Evolutionary conservation across 1,140 invertebrate species (phyloP).

Genomic region (Neodiprion pinetum): DNA sequence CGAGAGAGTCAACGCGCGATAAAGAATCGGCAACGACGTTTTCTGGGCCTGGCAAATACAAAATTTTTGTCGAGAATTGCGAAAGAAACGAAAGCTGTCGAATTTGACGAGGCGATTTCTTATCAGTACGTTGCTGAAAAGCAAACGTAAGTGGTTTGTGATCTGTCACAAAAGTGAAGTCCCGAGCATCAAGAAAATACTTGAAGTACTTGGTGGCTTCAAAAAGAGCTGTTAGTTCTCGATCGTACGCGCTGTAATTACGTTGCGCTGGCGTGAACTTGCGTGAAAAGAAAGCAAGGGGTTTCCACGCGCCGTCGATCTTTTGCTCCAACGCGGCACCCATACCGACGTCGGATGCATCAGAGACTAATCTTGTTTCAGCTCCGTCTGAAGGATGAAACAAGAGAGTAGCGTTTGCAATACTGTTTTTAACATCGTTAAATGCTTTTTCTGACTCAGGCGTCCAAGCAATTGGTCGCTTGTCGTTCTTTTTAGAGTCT

Average conservation of each 20-base stretch:
- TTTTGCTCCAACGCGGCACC: constrained; percentile 30
- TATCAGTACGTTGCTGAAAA: constrained; percentile 21
- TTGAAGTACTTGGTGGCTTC: constrained; percentile 42
- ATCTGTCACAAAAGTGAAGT: constrained; percentile 37
- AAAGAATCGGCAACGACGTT: constrained; percentile 14
- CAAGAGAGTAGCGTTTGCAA: no score
- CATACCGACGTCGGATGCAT: constrained; percentile 14
- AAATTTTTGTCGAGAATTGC: constrained; percentile 36
- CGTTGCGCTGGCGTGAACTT: constrained; percentile 27
- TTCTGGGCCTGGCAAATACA: constrained; percentile 1
- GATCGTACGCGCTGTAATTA: constrained; percentile 43
- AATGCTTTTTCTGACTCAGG: no score
- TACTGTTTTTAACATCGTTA: no score
- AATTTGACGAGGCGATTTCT: constrained; percentile 12
- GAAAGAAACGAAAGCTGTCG: constrained; percentile 33
- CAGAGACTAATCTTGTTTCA: no score
- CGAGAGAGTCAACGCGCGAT: constrained; percentile 1
- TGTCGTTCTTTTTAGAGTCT: no score
- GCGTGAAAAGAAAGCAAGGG: constrained; percentile 22
- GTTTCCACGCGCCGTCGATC: constrained; percentile 24
- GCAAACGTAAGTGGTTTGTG: constrained; percentile 41
- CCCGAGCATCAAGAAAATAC: constrained; percentile 35
- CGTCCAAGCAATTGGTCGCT: no score
- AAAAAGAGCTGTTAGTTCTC: constrained; percentile 41
- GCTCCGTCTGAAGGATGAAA: no score